A percentile compares a stretch with the other conserved stretches of the same genome.
Conservation (phyloP, 2,113 vertebrate species). For the Catharus bicknelli region DNA sequence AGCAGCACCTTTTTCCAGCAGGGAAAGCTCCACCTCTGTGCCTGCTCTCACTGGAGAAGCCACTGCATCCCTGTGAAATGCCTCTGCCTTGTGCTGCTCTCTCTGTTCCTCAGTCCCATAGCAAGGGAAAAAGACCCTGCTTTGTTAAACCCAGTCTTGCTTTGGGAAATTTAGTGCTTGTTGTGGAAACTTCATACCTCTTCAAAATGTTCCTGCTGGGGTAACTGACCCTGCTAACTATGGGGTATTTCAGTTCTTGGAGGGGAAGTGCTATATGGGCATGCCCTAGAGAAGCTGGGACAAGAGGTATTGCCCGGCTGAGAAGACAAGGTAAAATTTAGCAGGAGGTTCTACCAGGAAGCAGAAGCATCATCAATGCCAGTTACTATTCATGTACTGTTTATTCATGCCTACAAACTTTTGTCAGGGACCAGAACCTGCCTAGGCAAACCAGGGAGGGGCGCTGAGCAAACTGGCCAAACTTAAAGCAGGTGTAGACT, state of each 20-base stretch:
- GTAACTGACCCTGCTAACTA: neutral
- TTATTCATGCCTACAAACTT: neutral
- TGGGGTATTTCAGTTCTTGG: neutral
- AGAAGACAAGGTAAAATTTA: neutral
- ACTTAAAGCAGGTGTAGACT: neutral
- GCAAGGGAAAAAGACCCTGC: neutral
- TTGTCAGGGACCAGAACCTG: neutral
- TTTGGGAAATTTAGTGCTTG: neutral
- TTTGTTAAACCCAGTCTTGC: neutral
- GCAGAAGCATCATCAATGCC: neutral
- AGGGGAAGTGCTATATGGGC: neutral
- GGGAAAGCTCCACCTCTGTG: neutral
- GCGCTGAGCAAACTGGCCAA: neutral
- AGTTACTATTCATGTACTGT: neutral
- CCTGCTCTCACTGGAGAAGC: neutral
- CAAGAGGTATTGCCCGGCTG: neutral
- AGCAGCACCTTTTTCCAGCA: neutral
- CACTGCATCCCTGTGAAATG: neutral
- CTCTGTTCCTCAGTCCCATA: neutral
- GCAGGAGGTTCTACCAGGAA: neutral
- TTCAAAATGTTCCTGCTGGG: neutral
- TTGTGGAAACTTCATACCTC: neutral
- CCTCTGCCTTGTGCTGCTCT: rapidly evolving
- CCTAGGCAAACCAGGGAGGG: neutral
- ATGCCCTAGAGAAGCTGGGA: neutral